phyloP scores from a whole-genome alignment of 2,113 vertebrate genomes.

The Gymnorhina tibicen region DNA sequence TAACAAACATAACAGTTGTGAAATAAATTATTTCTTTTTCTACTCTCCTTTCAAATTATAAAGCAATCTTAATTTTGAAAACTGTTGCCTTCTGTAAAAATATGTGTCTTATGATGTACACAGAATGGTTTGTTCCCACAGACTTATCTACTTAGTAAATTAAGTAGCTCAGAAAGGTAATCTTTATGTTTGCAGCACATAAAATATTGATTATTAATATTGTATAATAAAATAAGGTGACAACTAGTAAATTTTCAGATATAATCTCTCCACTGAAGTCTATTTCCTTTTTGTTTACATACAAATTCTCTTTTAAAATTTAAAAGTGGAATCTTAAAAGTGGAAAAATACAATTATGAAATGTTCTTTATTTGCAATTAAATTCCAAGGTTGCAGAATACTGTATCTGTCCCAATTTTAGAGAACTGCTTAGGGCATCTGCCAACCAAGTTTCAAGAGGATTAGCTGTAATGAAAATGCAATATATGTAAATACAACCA shows the following conservation, averaged over 20 bases:
- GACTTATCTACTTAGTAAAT: not conserved
- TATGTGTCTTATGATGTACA: not conserved
- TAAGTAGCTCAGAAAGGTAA: not conserved
- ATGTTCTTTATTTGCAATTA: constrained; percentile 17
- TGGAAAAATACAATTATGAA: not conserved
- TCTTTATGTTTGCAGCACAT: not conserved
- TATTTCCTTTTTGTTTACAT: not conserved
- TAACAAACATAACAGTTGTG: not conserved
- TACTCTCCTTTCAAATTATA: not conserved
- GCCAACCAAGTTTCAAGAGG: constrained; percentile 65
- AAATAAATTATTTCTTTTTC: not conserved
- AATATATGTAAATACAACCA: constrained; percentile 65
- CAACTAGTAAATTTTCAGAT: not conserved
- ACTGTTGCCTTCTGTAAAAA: not conserved
- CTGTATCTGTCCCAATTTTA: constrained; percentile 51
- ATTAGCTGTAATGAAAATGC: constrained; percentile 67
- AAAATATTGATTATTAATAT: not conserved
- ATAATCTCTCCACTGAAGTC: not conserved
- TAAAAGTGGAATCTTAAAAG: not conserved
- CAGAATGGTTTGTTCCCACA: not conserved
- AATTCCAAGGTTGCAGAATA: constrained; percentile 23
- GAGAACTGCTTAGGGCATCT: constrained; percentile 62
- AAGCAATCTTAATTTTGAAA: not conserved
- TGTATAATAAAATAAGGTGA: not conserved
- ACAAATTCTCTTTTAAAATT: not conserved